Evolutionary conservation across 2,888 invertebrate genomes (phyloP), one percentile per base, ranked within the genome.

Genomic region (Pyrrhosoma nymphula): DNA sequence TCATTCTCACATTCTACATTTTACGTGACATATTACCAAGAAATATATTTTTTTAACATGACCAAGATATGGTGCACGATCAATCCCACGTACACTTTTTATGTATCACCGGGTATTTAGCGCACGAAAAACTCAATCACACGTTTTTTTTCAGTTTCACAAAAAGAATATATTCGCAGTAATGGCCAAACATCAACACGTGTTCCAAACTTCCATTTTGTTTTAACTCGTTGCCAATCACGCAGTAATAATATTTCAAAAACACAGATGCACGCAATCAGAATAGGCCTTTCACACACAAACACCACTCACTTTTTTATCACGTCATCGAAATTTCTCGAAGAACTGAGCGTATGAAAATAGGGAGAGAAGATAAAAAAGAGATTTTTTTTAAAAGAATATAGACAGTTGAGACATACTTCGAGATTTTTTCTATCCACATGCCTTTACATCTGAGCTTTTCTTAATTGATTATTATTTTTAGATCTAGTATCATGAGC

Each of bases 321-420:
- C 93, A 93, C 93, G 93, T 93, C 93, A 93, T 93, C 93, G 93
- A 93, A 93, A 93, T 93, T 93, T 93, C 93, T 93, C 93, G 93
- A 93, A 93, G 93, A 93, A 93, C 93, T 93, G 93, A 93, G 93
- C 93, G 93, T 93, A 93, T 93, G 93, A 93, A 93, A 93, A 93
- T 93, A 93, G 93, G 93, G 93, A 93, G 69, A 93, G 93, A 93
- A 69, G 93, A 93, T 93, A 93, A 93, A 91, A 93, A 93, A 93
- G 93, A 93, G 93, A 93, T 93, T 93, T 93, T 93, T n/a, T 75
- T 93, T 93, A 93, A 93, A 93, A 93, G 93, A 93, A 93, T 93
- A 93, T 93, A 93, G 93, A 93, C 93, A 93, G 93, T 93, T 93
- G 93, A 93, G 93, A 93, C 93, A 47, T 69, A 63, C 75, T 93